These are phyloP conservation scores for Oegoconia quadripuncta DNA, from an alignment of 2,888 invertebrate genomes.

Conservation along the genomic window DNA sequence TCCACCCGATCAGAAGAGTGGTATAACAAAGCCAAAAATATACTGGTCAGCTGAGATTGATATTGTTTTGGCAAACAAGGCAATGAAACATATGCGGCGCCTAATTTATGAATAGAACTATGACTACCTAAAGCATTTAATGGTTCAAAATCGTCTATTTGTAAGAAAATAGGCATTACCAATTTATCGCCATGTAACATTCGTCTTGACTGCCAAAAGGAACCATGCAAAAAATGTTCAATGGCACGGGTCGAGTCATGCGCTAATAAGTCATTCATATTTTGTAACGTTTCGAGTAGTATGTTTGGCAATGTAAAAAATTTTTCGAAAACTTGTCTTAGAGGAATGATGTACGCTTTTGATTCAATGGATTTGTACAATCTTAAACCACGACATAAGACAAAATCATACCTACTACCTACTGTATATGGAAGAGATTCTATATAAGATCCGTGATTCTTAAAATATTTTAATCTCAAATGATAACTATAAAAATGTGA, in stretches of 20 bases:
- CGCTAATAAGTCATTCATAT: slow-evolving; percentile 2
- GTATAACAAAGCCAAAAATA: slow-evolving; percentile 9
- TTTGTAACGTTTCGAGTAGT: slow-evolving; percentile 3
- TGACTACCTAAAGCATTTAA: slow-evolving; percentile 14
- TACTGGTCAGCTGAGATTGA: slow-evolving; percentile 5
- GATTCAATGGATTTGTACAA: neutral
- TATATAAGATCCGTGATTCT: slow-evolving; percentile 4
- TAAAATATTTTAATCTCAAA: slow-evolving; percentile 6
- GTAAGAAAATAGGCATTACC: slow-evolving; percentile 5
- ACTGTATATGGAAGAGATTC: slow-evolving; percentile 6
- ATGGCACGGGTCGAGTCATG: neutral
- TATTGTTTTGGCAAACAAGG: slow-evolving; percentile 6
- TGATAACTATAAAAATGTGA: too few relatives aligned
- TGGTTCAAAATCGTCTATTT: slow-evolving; percentile 12
- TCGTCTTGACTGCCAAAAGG: slow-evolving; percentile 7
- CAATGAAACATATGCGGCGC: slow-evolving; percentile 8
- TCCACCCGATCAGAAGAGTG: slow-evolving; percentile 9
- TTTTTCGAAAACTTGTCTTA: slow-evolving; percentile 1
- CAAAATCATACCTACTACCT: slow-evolving; percentile 10
- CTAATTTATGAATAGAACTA: slow-evolving; percentile 10
- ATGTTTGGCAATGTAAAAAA: slow-evolving; percentile 7
- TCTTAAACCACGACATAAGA: neutral
- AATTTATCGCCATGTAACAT: slow-evolving; percentile 1
- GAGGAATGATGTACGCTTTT: slow-evolving; percentile 5
- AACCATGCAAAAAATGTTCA: slow-evolving; percentile 8